Base-by-base conservation (phyloP, 2,113 vertebrate species). In the Genyomyrus donnyi region DNA sequence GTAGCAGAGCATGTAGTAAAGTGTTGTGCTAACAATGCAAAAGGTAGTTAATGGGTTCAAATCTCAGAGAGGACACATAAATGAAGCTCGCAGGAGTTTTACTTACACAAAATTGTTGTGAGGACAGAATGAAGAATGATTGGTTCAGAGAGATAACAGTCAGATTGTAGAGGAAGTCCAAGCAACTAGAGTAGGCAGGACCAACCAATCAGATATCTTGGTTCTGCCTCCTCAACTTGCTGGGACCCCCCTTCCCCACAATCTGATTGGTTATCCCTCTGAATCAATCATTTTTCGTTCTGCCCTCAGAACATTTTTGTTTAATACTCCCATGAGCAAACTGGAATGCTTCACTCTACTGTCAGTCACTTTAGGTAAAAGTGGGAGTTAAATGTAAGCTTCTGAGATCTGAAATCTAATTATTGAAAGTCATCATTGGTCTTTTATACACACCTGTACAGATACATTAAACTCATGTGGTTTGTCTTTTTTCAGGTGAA, bases 401-500 rank as follows among this genome's bases (percentile, higher is more conserved):
- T 66, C n/a, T 31, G n/a, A 66, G 19, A 45, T 88, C 42, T n/a
- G 53, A 56, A 21, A 10, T 70, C 10, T 70, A n/a, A 56, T 87
- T 87, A 56, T 27, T 19, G 8, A 39, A 50, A 50, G 86, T 52
- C 5, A 83, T 45, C 35, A 8, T 39, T 19, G 39, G 15, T 50
- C 2, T 49, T 48, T 49, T 50, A 52, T 19, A 50, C 35, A 42
- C 9, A 35, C 3, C 49, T 39, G 49, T 53, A 87, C 31, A n/a
- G 24, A 15, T 56, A 39, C 3, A 17, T 52, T 52, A 27, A 53
- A 19, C 13, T 27, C 13, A 35, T 42, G 13, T 87, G 91, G 24
- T 93, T 49, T 92, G 19, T 92, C 74, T 89, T 90, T 91, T 88
- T 88, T 48, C 92, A 96, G 96, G 92, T 91, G 66, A 95, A 96